A percentile compares a stretch with the other conserved stretches of the same genome.
Evolutionary conservation across 2,113 vertebrate species (phyloP).

Genomic region (Scalopus aquaticus): DNA sequence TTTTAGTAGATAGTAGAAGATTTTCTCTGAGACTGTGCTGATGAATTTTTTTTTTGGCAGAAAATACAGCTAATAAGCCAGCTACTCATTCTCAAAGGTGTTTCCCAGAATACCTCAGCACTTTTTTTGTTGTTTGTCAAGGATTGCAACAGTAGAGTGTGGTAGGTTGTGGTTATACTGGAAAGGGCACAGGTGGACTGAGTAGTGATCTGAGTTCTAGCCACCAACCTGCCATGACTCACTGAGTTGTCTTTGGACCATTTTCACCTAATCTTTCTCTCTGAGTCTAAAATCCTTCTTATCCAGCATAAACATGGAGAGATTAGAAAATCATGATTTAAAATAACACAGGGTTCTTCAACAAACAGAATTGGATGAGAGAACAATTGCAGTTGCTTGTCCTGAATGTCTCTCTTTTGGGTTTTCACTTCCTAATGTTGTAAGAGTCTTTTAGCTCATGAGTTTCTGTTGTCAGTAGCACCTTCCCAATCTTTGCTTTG

Average conservation of each 20-base stretch:
- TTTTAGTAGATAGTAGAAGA: background rate
- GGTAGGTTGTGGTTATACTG: background rate
- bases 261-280: background rate
- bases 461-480: background rate
- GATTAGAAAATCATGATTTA: background rate
- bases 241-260: background rate
- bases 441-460: background rate
- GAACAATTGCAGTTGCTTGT: background rate
- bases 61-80: background rate
- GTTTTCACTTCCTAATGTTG: background rate
- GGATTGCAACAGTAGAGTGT: background rate
- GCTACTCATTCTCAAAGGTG: background rate
- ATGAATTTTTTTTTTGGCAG: background rate
- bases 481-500: background rate
- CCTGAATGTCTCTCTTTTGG: background rate
- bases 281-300: background rate
- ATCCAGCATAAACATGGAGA: background rate
- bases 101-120: too few relatives aligned
- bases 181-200: background rate
- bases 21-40: background rate
- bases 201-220: rapidly evolving
- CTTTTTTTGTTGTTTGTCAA: background rate
- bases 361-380: background rate
- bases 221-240: background rate
- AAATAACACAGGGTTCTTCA: background rate